Percentiles rank a stretch among this genome's conserved stretches.
These are phyloP conservation scores for Antechinus flavipes DNA, from an alignment of 2,113 vertebrate species.

Conservation along the genomic window DNA sequence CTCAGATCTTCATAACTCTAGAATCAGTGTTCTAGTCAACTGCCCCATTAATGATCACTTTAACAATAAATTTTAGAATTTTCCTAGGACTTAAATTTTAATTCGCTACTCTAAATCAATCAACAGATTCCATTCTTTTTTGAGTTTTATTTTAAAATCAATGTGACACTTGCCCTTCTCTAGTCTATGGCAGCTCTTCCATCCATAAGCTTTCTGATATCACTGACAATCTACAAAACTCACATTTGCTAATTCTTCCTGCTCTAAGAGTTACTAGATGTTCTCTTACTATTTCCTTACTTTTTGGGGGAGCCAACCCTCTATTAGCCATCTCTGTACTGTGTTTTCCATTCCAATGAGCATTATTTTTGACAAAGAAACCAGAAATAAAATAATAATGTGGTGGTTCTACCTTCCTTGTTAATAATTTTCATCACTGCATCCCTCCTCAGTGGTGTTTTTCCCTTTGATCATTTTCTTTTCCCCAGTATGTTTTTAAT, in stretches of 20 bases:
- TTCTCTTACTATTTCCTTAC: not conserved
- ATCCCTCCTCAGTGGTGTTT: not conserved
- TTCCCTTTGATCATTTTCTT: not conserved
- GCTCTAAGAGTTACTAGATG: not conserved
- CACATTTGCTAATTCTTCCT: not conserved
- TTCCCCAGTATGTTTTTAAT: not conserved
- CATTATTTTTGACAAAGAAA: not conserved
- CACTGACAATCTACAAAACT: not conserved
- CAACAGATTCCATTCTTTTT: not conserved
- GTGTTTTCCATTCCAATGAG: not conserved
- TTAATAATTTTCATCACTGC: not conserved
- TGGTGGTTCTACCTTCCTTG: not conserved
- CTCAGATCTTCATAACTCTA: not conserved
- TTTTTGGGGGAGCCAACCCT: not conserved
- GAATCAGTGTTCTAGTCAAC: not conserved
- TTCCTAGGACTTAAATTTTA: not conserved
- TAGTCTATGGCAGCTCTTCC: not conserved
- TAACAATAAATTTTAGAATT: not conserved
- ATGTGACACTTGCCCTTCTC: not conserved
- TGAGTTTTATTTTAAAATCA: not conserved
- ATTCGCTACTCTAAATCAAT: not conserved
- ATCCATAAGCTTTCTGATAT: not conserved
- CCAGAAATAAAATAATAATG: not conserved
- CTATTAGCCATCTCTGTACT: not conserved
- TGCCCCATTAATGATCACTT: not conserved